Conservation (phyloP, 2,888 invertebrate genomes). For the Stenichneumon culpator region DNA sequence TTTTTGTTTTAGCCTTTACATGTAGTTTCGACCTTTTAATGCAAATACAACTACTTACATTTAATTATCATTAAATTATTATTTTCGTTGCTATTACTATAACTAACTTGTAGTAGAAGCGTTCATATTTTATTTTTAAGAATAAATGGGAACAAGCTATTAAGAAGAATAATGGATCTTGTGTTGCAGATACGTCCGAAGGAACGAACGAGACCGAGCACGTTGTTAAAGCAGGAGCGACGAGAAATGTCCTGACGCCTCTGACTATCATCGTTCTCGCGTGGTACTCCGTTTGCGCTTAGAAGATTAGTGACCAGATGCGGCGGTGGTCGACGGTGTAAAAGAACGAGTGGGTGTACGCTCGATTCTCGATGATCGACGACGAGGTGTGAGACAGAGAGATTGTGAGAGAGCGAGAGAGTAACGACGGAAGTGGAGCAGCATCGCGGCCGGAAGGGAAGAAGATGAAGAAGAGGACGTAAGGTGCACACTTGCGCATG, state of each 20-base stretch:
- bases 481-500: constrained; percentile 33
- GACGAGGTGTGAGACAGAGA: constrained; percentile 4
- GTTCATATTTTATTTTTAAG: neutral
- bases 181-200: constrained; percentile 56
- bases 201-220: constrained; percentile 36
- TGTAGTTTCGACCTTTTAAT: neutral
- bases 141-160: neutral
- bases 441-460: constrained; percentile 45
- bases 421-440: constrained; percentile 52
- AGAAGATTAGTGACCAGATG: constrained; percentile 50
- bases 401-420: constrained; percentile 3
- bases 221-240: constrained; percentile 14
- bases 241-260: constrained; percentile 58
- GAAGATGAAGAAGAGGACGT: constrained; percentile 40
- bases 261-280: constrained; percentile 50
- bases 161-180: neutral
- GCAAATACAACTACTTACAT: neutral
- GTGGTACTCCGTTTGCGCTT: constrained; percentile 58
- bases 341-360: constrained; percentile 41
- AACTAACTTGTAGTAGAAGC: neutral
- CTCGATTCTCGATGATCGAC: constrained; percentile 64
- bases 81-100: no score
- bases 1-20: neutral
- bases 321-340: constrained; percentile 51
- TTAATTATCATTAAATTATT: neutral